Base-by-base conservation (phyloP, 2,797 vertebrate species). In the Gadopsis marmoratus region DNA sequence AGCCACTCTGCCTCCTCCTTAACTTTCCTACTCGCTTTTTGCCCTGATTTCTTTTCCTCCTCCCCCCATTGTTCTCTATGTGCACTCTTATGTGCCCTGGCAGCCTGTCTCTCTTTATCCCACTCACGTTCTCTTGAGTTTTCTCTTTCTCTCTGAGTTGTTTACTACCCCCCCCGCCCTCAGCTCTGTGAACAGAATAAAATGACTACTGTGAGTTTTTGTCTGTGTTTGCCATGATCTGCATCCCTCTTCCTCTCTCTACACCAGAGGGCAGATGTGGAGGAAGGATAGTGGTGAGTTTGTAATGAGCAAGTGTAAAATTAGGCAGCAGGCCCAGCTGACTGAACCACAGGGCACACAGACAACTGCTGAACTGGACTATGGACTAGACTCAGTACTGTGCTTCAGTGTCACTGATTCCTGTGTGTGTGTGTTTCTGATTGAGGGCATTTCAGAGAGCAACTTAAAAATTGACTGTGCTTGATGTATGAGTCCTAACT, bases 251-350 rank as follows among this genome's bases (percentile, higher is more conserved):
- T 54, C 14, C 50, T 66, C 70, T 80, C 70, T 48, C 56, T 53
- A 19, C 73, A 78, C 43, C 69, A 82, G 68, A 71, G 79, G 79
- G 87, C 91, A 93, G 92, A 92, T 92, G 90, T 93, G 87, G 59
- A 71, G 82, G 62, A 68, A 82, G 84, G 81, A 91, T 89, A 91
- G 84, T 90, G 78, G 68, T n/a, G 72, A 90, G 87, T 85, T 88
- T 93, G 88, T 92, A 74, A 77, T 81, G 86, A 83, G 82, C 73
- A 51, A 87, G 85, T 90, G 90, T 87, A 71, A 85, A 86, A 77
- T 79, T 53, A 65, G 79, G 80, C 86, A 68, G 82, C 55, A 35
- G 72, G 73, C 86, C 84, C 88, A 89, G 90, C 83, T 89, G 89
- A 79, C 45, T 79, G 83, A 67, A 51, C 62, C 63, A 64, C 69